These are phyloP conservation scores for Orycteropus afer DNA, from an alignment of 2,113 vertebrate species.

Conservation along the genomic window DNA sequence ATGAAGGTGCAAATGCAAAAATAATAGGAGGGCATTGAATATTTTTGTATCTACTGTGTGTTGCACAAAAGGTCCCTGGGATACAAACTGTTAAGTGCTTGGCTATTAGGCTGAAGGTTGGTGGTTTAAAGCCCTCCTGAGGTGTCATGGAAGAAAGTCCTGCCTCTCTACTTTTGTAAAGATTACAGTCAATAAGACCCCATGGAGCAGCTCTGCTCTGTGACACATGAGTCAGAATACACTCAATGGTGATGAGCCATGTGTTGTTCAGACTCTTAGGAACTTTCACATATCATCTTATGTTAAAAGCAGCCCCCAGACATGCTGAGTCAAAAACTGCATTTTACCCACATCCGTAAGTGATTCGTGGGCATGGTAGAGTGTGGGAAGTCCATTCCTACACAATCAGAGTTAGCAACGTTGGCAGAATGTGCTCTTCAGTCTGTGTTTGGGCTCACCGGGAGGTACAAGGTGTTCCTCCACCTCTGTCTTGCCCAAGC, in stretches of 20 bases:
- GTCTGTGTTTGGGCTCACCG: neutral
- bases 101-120: too few species aligned
- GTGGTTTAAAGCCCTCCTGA: too few species aligned
- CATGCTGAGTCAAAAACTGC: neutral
- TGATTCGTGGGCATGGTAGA: neutral
- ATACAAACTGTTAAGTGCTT: too few species aligned
- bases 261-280: neutral
- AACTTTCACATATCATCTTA: neutral
- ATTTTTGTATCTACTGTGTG: neutral
- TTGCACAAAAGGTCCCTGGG: neutral
- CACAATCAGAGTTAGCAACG: neutral
- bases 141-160: too few species aligned
- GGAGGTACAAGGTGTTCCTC: neutral
- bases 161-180: too few species aligned
- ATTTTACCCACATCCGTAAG: neutral
- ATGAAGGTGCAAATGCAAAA: neutral
- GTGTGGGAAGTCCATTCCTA: neutral
- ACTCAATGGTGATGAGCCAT: too few species aligned
- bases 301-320: neutral
- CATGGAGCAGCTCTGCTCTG: neutral
- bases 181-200: too few species aligned
- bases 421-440: too few species aligned
- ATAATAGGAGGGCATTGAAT: neutral
- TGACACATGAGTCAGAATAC: neutral
- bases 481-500: neutral